Conservation (phyloP, 2,113 vertebrate species). For the Malurus elegans region DNA sequence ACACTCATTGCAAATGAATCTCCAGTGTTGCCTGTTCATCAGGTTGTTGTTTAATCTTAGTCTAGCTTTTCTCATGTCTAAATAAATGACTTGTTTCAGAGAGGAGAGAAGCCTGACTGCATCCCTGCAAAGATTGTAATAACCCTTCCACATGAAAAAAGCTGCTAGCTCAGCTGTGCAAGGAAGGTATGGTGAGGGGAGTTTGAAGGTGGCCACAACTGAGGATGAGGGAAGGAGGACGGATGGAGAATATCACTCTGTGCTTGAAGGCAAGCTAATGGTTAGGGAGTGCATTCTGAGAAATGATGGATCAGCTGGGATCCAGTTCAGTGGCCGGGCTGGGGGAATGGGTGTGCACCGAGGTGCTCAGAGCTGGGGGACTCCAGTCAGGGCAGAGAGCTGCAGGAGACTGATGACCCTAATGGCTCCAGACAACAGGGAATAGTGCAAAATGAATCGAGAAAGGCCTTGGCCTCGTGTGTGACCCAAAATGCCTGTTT, state of each 20-base stretch:
- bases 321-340: background rate
- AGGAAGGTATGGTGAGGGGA: background rate
- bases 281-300: background rate
- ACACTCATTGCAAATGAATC: background rate
- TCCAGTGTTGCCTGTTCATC: background rate
- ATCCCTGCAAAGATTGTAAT: background rate
- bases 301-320: background rate
- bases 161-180: background rate
- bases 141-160: background rate
- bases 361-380: background rate
- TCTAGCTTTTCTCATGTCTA: background rate
- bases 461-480: background rate
- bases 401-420: background rate
- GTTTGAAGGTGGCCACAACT: background rate
- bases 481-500: background rate
- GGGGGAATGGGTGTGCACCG: background rate
- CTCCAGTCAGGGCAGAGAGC: background rate
- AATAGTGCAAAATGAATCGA: background rate
- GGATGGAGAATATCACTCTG: background rate
- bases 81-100: background rate
- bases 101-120: background rate
- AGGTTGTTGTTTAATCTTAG: background rate
- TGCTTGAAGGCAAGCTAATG: background rate
- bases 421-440: background rate
- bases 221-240: background rate